phyloP scores from a whole-genome alignment of 2,113 vertebrate genomes.

The Hippoglossus stenolepis region DNA sequence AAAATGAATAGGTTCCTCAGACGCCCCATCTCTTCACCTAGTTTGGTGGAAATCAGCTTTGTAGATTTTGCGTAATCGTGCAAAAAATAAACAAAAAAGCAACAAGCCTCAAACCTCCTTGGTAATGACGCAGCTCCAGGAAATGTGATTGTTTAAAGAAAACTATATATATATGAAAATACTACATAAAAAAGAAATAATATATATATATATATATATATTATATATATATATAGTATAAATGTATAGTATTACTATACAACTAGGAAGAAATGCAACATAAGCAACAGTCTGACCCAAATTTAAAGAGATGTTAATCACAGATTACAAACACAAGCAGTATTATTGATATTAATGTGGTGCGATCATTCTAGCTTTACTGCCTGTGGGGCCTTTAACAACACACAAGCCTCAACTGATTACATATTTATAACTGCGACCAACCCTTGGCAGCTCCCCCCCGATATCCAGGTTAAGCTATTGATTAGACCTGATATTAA shows the following conservation, averaged over 20 bases:
- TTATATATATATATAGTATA: no score
- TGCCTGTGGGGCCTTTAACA: slow-evolving; percentile 17
- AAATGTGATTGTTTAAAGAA: no score
- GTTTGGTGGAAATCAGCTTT: no score
- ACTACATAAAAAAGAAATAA: no score
- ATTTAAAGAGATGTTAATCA: slow-evolving; percentile 12
- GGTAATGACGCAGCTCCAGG: no score
- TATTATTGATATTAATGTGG: not conserved
- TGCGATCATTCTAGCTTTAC: slow-evolving; percentile 11
- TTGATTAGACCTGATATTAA: slow-evolving; percentile 2
- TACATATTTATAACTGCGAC: slow-evolving; percentile 49
- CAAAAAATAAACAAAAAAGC: no score
- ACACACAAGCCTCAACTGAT: slow-evolving; percentile 38
- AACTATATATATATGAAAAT: no score
- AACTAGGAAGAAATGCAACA: not conserved
- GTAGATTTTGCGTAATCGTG: no score
- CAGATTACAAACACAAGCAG: slow-evolving; percentile 5
- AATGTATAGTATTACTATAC: not conserved
- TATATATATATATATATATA: no score
- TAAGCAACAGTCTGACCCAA: not conserved
- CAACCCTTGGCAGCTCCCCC: slow-evolving; percentile 30
- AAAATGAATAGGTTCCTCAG: no score
- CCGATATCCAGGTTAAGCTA: slow-evolving; percentile 18
- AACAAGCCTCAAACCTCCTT: no score
- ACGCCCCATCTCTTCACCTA: no score